Evolutionary conservation across 1,140 invertebrate species (phyloP).

Genomic region (Arion vulgaris): DNA sequence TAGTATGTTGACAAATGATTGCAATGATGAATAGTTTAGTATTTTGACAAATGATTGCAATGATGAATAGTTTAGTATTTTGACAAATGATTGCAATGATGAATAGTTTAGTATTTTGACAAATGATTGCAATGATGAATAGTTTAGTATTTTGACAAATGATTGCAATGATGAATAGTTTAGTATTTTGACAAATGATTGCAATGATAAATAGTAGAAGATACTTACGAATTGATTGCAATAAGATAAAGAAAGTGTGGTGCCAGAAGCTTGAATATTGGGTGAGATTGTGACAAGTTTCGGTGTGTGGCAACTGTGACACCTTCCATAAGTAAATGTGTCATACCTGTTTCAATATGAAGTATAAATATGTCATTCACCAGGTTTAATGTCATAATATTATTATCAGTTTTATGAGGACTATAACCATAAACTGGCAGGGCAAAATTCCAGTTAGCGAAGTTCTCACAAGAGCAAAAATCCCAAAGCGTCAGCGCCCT

Average conservation of each 20-base stretch:
- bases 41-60: too few relatives aligned
- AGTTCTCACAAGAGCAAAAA: too few relatives aligned
- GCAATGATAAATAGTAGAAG: too few relatives aligned
- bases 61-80: not conserved
- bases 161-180: not conserved
- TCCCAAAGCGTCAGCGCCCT: too few relatives aligned
- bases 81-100: not conserved
- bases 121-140: not conserved
- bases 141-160: not conserved
- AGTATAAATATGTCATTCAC: too few relatives aligned
- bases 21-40: too few relatives aligned
- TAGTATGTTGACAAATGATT: not conserved
- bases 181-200: not conserved
- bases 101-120: too few relatives aligned
- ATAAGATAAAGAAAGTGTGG: slow-evolving; percentile 75
- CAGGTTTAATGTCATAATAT: too few relatives aligned
- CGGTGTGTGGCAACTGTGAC: slow-evolving; percentile 60
- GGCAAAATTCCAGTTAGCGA: too few relatives aligned
- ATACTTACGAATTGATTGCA: slow-evolving; percentile 68
- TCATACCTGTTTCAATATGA: slow-evolving; percentile 37
- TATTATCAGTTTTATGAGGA: too few relatives aligned
- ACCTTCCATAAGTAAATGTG: slow-evolving; percentile 36
- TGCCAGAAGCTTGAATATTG: slow-evolving; percentile 73
- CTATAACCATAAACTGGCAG: too few relatives aligned
- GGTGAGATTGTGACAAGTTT: slow-evolving; percentile 74